These are phyloP conservation scores for Conistra vaccinii DNA, from an alignment of 2,888 invertebrate genomes.

Conservation along the genomic window DNA sequence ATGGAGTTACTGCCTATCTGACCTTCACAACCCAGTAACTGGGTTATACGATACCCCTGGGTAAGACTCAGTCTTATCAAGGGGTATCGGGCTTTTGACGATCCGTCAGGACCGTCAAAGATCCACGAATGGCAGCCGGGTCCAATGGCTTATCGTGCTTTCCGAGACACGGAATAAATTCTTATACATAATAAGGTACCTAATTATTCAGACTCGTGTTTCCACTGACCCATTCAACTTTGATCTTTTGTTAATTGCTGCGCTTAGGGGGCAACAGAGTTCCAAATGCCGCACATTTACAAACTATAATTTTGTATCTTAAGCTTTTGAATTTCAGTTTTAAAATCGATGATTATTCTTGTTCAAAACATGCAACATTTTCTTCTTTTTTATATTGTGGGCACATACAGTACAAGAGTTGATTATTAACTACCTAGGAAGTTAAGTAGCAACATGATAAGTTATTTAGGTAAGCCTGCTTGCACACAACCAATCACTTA, in stretches of 20 bases:
- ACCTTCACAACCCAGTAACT: too few relatives aligned
- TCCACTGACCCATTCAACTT: slow-evolving; percentile 35
- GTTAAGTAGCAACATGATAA: too few relatives aligned
- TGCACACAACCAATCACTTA: too few relatives aligned
- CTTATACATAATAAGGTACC: background rate
- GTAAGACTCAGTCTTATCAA: too few relatives aligned
- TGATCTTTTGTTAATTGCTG: slow-evolving; percentile 43
- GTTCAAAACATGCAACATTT: background rate
- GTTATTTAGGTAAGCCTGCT: too few relatives aligned
- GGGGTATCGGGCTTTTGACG: too few relatives aligned
- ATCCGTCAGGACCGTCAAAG: too few relatives aligned
- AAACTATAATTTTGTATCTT: background rate
- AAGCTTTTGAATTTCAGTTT: background rate
- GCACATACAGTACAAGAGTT: background rate
- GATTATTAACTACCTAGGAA: background rate
- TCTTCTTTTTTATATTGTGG: background rate
- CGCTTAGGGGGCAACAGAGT: background rate
- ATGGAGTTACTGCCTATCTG: too few relatives aligned
- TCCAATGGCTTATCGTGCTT: too few relatives aligned
- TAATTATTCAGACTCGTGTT: background rate
- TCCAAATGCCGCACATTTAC: background rate
- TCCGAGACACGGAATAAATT: too few relatives aligned
- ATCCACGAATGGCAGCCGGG: too few relatives aligned
- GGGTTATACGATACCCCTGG: too few relatives aligned
- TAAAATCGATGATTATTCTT: background rate